Evolutionary conservation across 2,888 invertebrate species (phyloP), one percentile per base, ranked within the genome.

Genomic region (Caenorhabditis sp.): DNA sequence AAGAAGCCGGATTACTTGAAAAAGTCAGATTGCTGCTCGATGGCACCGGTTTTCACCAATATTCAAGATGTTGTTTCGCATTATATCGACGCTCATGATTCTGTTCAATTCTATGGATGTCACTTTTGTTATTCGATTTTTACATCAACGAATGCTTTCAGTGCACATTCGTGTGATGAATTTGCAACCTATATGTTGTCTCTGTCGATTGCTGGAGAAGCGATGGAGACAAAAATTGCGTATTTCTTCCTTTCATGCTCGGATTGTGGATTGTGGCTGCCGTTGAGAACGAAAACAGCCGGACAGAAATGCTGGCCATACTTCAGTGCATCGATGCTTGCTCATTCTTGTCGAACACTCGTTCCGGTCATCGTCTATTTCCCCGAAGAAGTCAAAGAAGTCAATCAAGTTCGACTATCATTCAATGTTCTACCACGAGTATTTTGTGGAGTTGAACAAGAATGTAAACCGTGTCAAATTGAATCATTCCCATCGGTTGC

Each of bases 201-300:
- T 2, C 20, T 57, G 21, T 31, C 56, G 7, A 25, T 53, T n/a
- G 52, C 21, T 1, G 53, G 49, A 14, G 1, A 59, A 20, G 36
- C 52, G 4, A 12, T 72, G 8, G 25, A 58, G 20, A 25, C 69
- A 25, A 59, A 61, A 4, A 43, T 25, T 3, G 67, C 65, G 26
- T 70, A 69, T 36, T 49, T 72, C 52, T 75, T 62, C 57, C n/a
- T 78, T 21, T 59, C 67, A 20, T 78, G 78, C 52, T 38, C 64
- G 7, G 67, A 76, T 8, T 78, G 78, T 31, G 78, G 69, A 1
- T 27, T 78, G 0, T 78, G 76, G 70, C 20, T 78, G 7, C 67
- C 78, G 4, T 52, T 76, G 10, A 59, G 62, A 25, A 27, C 59
- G 25, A 27, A 49, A 7, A 3, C 0, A 0, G 31, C 31, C 31